These are phyloP conservation scores for Dromiciops gliroides DNA, from an alignment of 2,113 vertebrate genomes.

Conservation along the genomic window DNA sequence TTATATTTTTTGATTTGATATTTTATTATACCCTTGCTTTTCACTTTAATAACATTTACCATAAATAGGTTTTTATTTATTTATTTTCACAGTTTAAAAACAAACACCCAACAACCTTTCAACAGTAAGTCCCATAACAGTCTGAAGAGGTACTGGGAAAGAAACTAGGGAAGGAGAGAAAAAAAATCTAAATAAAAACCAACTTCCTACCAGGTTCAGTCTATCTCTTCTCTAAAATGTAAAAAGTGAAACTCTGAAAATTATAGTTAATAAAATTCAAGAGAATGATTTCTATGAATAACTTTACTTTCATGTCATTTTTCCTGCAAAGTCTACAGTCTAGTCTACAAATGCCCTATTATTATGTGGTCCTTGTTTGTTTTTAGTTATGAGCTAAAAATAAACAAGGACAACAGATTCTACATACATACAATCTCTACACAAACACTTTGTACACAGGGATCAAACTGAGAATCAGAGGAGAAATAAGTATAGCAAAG, in stretches of 20 bases:
- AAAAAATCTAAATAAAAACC: not conserved
- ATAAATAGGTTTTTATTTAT: not conserved
- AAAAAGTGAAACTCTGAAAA: not conserved
- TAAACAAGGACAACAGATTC: slow-evolving; percentile 41
- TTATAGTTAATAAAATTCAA: not conserved
- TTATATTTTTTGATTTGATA: not conserved
- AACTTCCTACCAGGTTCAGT: not conserved
- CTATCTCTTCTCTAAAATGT: not conserved
- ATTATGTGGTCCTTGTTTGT: not conserved
- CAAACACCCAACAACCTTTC: not conserved
- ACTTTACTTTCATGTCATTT: not conserved
- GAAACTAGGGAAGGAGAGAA: not conserved
- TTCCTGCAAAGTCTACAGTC: not conserved
- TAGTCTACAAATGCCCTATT: not conserved
- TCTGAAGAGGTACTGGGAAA: slow-evolving; percentile 21
- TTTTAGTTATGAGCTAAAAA: slow-evolving; percentile 35
- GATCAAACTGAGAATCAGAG: slow-evolving; percentile 3
- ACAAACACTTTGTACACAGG: not conserved
- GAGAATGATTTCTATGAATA: not conserved
- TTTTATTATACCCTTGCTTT: slow-evolving; percentile 10
- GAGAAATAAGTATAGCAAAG: not conserved
- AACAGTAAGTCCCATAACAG: not conserved
- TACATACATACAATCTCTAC: not conserved
- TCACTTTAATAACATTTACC: not conserved
- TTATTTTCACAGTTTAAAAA: not conserved